Percentiles rank a stretch among this genome's conserved stretches.
Evolutionary conservation across 2,797 vertebrate species (phyloP).

Genomic region (Tauraco hartlaubi): DNA sequence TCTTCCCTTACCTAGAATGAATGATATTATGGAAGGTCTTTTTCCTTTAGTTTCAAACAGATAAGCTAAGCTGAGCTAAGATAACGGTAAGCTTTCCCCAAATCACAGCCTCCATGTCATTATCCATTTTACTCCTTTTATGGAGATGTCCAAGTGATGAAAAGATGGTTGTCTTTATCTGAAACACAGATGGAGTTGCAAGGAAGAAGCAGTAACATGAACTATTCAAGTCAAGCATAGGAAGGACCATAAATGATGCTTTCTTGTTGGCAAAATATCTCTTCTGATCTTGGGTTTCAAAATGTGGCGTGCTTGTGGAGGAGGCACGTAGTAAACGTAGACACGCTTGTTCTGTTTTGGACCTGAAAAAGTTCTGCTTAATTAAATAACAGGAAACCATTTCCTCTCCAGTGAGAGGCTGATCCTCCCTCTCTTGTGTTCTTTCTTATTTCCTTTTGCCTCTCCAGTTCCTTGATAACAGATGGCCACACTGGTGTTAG

Average conservation of each 20-base stretch:
- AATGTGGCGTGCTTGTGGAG: accelerated
- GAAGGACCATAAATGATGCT: background rate
- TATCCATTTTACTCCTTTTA: background rate
- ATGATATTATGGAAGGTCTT: background rate
- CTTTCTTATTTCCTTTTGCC: background rate
- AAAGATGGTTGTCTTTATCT: background rate
- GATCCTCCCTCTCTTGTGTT: background rate
- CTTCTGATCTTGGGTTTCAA: background rate
- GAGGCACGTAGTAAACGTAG: background rate
- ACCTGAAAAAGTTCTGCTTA: background rate
- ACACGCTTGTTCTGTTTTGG: background rate
- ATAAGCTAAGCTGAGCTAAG: background rate
- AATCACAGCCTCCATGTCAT: background rate
- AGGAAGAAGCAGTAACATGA: background rate
- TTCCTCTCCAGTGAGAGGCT: background rate
- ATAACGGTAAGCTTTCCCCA: background rate
- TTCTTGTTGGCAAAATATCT: background rate
- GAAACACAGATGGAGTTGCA: background rate
- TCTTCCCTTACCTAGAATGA: background rate
- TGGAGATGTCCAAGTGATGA: background rate
- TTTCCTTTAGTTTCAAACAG: background rate
- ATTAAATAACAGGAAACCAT: conserved; percentile 15
- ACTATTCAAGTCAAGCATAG: background rate
- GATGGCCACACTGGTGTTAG: background rate
- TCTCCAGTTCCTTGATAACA: conserved; percentile 13